Base-by-base conservation (phyloP, 2,888 invertebrate genomes). In the Hydroisotoma schaefferi region DNA sequence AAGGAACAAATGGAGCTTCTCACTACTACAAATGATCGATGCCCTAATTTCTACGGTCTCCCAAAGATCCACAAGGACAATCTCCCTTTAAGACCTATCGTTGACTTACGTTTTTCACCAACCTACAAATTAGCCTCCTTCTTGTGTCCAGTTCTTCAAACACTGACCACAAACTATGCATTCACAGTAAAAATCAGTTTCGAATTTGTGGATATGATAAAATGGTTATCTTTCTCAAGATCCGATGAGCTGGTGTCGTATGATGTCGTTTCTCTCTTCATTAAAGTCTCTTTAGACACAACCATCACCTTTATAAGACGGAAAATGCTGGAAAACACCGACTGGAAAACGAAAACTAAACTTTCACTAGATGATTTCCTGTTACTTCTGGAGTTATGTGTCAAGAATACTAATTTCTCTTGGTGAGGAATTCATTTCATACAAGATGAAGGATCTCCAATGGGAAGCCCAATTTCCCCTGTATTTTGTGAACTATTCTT, bases 51-150 rank as follows among this genome's bases (percentile, higher is more conserved):
- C 2, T 55, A 55, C 25, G 47, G 52, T 15, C 29, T 49, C 25
- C 56, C 47, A n/a, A 57, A 59, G 22, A 64, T 18, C 5, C 44
- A 57, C 15, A 47, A 52, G 46, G 2, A 20, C 5, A n/a, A 38
- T 10, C 18, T 54, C 12, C 54, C 54, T 2, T n/a, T 54, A 2
- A 2, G 54, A 38, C 54, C 54, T 3, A 46, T 55, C 18, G 55
- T 55, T 4, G 44, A 44, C 20, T 55, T 12, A 10, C 23, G n/a
- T 25, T 10, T 28, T 22, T 55, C 55, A 2, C 55, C 55, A 8
- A 38, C 47, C n/a, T 47, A 47, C 6, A 25, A 25, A 25, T 25
- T 47, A 47, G 47, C 47, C 25, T 8, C 5, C 6, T 20, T n/a
- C 25, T 20, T 47, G 6, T 8, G 6, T 8, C 10, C 22, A 25